These are phyloP conservation scores for Malurus leucopterus DNA, from an alignment of 2,797 vertebrate genomes.

Conservation along the genomic window DNA sequence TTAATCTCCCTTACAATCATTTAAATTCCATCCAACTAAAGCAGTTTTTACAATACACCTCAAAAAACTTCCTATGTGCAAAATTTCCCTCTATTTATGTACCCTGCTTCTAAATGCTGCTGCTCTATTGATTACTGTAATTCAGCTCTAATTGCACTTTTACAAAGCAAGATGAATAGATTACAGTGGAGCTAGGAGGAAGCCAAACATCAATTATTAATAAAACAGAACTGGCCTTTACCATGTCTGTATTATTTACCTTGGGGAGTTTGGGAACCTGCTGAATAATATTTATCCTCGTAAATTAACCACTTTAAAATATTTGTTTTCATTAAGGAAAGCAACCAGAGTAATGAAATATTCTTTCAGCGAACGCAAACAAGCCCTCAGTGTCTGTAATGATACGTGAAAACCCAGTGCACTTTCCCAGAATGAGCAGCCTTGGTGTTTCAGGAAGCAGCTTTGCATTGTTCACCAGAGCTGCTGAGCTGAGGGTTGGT, in stretches of 20 bases:
- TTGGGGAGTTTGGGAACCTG: constrained; percentile 32
- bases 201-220: constrained; percentile 68
- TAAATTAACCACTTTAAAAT: constrained; percentile 59
- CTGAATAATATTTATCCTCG: constrained; percentile 34
- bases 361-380: background rate
- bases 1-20: background rate
- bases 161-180: constrained; percentile 57
- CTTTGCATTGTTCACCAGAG: background rate
- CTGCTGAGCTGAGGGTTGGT: background rate
- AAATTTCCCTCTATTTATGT: constrained; percentile 30
- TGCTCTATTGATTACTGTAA: constrained; percentile 73
- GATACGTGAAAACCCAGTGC: background rate
- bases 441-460: background rate
- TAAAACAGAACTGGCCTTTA: constrained; percentile 49
- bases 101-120: constrained; percentile 48
- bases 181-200: constrained; percentile 51
- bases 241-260: constrained; percentile 52
- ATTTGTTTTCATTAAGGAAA: constrained; percentile 57
- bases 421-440: background rate
- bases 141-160: constrained; percentile 71
- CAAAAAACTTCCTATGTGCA: constrained; percentile 34
- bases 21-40: constrained; percentile 11
- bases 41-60: background rate
- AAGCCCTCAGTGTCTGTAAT: background rate
- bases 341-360: background rate